Conservation (phyloP, 2,888 invertebrate genomes). For the Caenorhabditis panamensis region DNA sequence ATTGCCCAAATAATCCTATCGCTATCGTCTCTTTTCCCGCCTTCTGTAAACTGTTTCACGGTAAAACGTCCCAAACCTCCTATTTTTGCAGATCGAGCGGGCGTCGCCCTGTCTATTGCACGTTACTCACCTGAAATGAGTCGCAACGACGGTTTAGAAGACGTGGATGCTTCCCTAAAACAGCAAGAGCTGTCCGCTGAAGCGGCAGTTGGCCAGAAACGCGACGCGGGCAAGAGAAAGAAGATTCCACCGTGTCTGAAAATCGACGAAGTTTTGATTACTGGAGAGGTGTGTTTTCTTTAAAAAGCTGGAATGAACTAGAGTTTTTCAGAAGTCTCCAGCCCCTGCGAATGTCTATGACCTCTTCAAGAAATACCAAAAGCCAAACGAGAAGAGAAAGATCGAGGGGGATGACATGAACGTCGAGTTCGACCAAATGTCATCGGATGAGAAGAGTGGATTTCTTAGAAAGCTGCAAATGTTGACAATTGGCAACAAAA, state of each 20-base stretch:
- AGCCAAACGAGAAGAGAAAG: not conserved
- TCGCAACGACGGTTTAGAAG: not conserved
- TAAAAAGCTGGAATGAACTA: not conserved
- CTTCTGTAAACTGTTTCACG: not conserved
- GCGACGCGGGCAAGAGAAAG: constrained; percentile 9
- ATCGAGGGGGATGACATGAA: constrained; percentile 25
- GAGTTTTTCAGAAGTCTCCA: constrained; percentile 47
- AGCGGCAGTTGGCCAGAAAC: not conserved
- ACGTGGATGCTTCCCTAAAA: not conserved
- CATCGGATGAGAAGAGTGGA: constrained; percentile 49
- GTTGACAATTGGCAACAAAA: constrained; percentile 36
- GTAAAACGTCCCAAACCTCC: not conserved
- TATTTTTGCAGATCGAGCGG: constrained; percentile 21
- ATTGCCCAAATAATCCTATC: too few species aligned
- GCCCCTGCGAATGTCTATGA: constrained; percentile 37
- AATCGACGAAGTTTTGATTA: constrained; percentile 5
- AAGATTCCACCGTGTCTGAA: constrained; percentile 32
- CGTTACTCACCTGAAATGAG: constrained; percentile 34
- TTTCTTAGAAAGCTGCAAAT: constrained; percentile 52
- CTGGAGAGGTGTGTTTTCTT: constrained; percentile 25
- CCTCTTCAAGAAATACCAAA: constrained; percentile 50
- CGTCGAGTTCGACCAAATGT: constrained; percentile 45
- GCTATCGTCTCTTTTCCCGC: too few species aligned
- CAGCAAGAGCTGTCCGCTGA: not conserved
- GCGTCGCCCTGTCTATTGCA: constrained; percentile 32